Evolutionary conservation across 2,888 invertebrate species (phyloP).

Genomic region (Argyresthia albistria): DNA sequence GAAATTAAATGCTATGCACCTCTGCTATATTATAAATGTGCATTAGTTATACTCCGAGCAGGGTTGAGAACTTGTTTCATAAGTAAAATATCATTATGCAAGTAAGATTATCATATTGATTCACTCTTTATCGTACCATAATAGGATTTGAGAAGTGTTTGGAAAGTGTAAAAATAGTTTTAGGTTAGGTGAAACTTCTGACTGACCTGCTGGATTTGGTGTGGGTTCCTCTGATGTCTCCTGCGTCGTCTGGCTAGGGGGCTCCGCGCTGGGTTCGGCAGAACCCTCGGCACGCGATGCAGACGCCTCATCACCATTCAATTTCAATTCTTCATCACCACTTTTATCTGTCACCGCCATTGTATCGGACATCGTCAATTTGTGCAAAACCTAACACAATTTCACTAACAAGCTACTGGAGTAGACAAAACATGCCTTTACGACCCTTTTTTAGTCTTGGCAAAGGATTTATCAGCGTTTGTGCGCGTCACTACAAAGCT

Average conservation of each 20-base stretch:
- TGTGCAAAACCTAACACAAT: conserved; percentile 38
- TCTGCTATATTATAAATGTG: not conserved
- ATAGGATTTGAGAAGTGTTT: not conserved
- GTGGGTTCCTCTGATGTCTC: conserved; percentile 21
- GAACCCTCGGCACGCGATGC: conserved; percentile 24
- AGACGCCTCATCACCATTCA: conserved; percentile 31
- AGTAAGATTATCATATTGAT: not conserved
- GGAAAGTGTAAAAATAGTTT: conserved; percentile 3
- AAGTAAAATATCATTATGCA: not conserved
- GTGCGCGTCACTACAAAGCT: conserved; percentile 61
- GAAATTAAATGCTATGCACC: not conserved
- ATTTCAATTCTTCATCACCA: conserved; percentile 38
- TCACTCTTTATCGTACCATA: not conserved
- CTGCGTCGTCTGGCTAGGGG: conserved; percentile 17
- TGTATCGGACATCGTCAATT: conserved; percentile 66
- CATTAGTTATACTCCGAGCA: not conserved
- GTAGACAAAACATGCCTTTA: conserved; percentile 56
- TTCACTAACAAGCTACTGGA: conserved; percentile 47
- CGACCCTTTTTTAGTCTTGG: conserved; percentile 40
- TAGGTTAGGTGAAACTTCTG: conserved; percentile 52
- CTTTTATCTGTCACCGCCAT: conserved; percentile 64
- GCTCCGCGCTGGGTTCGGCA: conserved; percentile 22
- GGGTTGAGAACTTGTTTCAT: not conserved
- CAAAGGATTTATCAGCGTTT: conserved; percentile 43
- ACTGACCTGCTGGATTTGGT: conserved; percentile 27